Evolutionary conservation across 2,888 invertebrate species (phyloP).

Genomic region (Eupelmus urozonus): DNA sequence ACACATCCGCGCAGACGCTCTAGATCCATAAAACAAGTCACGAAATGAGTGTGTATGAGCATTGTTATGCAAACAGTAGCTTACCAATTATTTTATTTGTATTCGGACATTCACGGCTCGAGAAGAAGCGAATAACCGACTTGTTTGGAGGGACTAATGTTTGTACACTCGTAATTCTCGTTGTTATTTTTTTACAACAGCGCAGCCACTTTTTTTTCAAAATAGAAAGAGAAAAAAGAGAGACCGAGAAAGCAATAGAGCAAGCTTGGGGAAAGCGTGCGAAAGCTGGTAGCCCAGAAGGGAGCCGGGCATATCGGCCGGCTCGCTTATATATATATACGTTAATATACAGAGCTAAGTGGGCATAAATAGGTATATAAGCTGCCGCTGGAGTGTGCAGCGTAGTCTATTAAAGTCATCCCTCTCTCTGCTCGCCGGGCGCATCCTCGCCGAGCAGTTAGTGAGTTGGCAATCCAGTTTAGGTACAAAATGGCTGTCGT

Average conservation of each 20-base stretch:
- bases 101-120: background rate
- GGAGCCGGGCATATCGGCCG: background rate
- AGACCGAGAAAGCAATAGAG: background rate
- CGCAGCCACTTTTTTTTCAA: background rate
- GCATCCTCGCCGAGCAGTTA: slow-evolving; percentile 37
- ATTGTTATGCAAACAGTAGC: background rate
- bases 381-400: background rate
- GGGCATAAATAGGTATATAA: slow-evolving; percentile 34
- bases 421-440: slow-evolving; percentile 3
- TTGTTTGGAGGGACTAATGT: slow-evolving; percentile 3
- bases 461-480: slow-evolving; percentile 78
- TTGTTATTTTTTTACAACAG: background rate
- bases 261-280: slow-evolving; percentile 28
- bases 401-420: slow-evolving; percentile 52
- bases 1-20: no score
- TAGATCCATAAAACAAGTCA: no score
- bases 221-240: background rate
- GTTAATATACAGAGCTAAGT: slow-evolving; percentile 12
- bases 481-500: slow-evolving; percentile 78
- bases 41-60: background rate
- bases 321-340: background rate
- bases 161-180: slow-evolving; percentile 29
- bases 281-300: slow-evolving; percentile 20
- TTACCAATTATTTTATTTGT: slow-evolving; percentile 42
- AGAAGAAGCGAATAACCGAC: background rate